A percentile compares a stretch with the other conserved stretches of the same genome.
These are phyloP conservation scores for Acleris holmiana DNA, from an alignment of 2,888 invertebrate species.

Conservation along the genomic window DNA sequence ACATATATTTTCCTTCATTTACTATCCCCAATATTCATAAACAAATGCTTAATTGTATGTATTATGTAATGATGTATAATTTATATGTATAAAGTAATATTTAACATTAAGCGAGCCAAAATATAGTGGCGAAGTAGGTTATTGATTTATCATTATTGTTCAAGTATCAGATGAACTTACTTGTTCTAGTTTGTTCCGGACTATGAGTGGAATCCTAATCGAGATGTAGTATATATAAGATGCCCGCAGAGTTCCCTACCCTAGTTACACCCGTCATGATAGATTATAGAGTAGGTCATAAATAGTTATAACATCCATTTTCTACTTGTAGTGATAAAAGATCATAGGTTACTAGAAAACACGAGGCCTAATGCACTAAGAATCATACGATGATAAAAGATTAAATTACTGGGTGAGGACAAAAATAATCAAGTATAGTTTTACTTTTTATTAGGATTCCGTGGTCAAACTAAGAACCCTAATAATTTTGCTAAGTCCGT, in stretches of 20 bases:
- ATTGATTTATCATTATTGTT: too few relatives aligned
- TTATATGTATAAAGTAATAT: too few relatives aligned
- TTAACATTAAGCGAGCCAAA: too few relatives aligned
- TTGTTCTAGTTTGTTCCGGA: conserved; percentile 30
- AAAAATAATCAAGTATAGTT: background rate
- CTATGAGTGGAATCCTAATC: conserved; percentile 11
- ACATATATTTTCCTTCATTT: too few relatives aligned
- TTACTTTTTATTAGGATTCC: background rate
- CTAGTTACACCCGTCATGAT: background rate
- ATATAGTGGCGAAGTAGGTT: too few relatives aligned
- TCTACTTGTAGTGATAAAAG: conserved; percentile 4
- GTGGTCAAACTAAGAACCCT: background rate
- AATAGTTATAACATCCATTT: background rate
- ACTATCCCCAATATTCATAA: too few relatives aligned
- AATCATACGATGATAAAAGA: background rate
- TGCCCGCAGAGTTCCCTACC: background rate
- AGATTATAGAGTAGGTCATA: conserved; percentile 4
- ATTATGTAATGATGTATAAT: too few relatives aligned
- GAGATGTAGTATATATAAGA: conserved; percentile 18
- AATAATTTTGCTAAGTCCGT: background rate
- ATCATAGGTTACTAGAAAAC: conserved; percentile 3
- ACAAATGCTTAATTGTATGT: too few relatives aligned
- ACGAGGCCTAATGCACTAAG: background rate
- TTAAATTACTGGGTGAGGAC: background rate
- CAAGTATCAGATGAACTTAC: background rate